Evolutionary conservation across 2,797 vertebrate species (phyloP), one percentile per base, ranked within the genome.

Genomic region (Platyrinchus mystaceus): DNA sequence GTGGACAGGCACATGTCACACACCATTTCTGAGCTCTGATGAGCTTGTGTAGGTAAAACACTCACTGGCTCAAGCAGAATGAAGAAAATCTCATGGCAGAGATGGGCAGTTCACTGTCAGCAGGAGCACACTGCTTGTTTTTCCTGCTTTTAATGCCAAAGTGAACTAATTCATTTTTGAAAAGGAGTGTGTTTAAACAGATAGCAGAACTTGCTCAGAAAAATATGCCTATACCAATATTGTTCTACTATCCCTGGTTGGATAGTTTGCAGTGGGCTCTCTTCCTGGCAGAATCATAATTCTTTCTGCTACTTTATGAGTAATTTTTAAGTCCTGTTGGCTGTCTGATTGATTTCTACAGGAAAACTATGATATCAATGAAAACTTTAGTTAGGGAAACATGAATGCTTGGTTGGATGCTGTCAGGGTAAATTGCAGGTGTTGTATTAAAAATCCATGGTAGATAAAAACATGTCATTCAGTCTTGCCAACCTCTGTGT

Each of bases 381-480:
- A 44, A 30, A 71, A 73, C 28, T 73, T 87, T 11, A 50, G 80
- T 68, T 91, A 55, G 41, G 81, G 44, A 67, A 73, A 56, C 37
- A 34, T 10, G 34, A 60, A 55, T 37, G 44, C 32, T 76, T 83
- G 52, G 32, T 20, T 46, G 44, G 76, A 26, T 74, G 32, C 24
- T 74, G 18, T 68, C 64, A 80, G 56, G 49, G 73, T 77, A 87
- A 83, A 74, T 96, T 70, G 50, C 44, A 89, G 68, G 53, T 91
- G 43, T 30, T 89, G n/a, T 26, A 41, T 75, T 50, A 58, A 88
- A 90, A 39, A 36, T 62, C 43, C 30, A 6, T 1, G 6, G 34
- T 36, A 75, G 76, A 59, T 78, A 58, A 81, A 87, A 75, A 26
- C 9, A 23, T 17, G 21, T 47, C 53, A 37, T 22, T 78, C 53